These are phyloP conservation scores for Planiliza haematocheilus DNA, from an alignment of 2,113 vertebrate genomes.

Conservation along the genomic window DNA sequence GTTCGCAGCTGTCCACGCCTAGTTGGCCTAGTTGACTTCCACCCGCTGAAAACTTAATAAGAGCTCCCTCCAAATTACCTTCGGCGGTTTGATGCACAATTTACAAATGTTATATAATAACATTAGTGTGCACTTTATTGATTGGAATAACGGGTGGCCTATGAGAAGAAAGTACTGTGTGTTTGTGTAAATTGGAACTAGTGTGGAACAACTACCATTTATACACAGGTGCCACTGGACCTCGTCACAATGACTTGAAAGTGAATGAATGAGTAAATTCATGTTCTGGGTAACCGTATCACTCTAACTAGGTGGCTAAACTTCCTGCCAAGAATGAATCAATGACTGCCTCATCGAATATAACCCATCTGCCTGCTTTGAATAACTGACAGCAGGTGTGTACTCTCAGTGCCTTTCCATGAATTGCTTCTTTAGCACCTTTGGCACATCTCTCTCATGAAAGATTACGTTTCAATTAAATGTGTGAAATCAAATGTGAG, in stretches of 20 bases:
- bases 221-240: not conserved
- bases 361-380: conserved; percentile 36
- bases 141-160: not conserved
- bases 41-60: conserved; percentile 31
- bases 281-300: conserved; percentile 14
- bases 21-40: conserved; percentile 44
- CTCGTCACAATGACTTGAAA: conserved; percentile 17
- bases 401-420: conserved; percentile 12
- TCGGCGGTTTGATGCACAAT: not conserved
- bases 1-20: conserved; percentile 67
- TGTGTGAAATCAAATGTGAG: conserved; percentile 3
- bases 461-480: conserved; percentile 28
- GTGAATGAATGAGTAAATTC: conserved; percentile 17
- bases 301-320: conserved; percentile 32
- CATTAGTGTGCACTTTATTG: not conserved
- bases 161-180: not conserved
- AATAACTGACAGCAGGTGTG: conserved; percentile 33
- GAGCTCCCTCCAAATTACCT: conserved; percentile 7
- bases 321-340: conserved; percentile 49
- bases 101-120: not conserved
- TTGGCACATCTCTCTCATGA: conserved; percentile 11
- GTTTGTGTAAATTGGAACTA: not conserved
- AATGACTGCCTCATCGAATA: conserved; percentile 54
- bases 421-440: conserved; percentile 36
- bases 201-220: conserved; percentile 4